Conservation (phyloP, 2,113 vertebrate species). For the Blennius ocellaris region DNA sequence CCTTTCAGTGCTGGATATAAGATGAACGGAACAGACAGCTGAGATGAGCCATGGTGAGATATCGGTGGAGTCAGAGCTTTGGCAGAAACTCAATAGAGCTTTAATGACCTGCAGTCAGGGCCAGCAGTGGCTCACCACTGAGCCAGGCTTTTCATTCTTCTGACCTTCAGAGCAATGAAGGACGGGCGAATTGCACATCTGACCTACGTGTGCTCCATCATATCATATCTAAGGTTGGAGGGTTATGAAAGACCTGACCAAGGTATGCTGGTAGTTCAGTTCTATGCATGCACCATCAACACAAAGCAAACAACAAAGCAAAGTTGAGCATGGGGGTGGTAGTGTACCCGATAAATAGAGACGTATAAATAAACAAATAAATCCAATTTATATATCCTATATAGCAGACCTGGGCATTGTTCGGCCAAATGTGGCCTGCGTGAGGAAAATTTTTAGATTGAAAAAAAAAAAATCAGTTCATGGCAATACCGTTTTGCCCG, state of each 20-base stretch:
- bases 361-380: too few species aligned
- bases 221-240: slow-evolving; percentile 39
- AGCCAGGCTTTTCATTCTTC: slow-evolving; percentile 63
- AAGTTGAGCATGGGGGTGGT: too few species aligned
- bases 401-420: too few species aligned
- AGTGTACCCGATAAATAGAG: too few species aligned
- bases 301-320: too few species aligned
- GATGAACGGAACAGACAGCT: slow-evolving; percentile 67
- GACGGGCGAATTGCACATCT: slow-evolving; percentile 45
- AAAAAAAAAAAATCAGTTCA: too few species aligned
- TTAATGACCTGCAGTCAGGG: slow-evolving; percentile 79
- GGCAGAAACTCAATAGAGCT: slow-evolving; percentile 83
- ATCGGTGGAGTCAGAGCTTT: slow-evolving; percentile 72
- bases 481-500: too few species aligned
- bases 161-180: slow-evolving; percentile 74
- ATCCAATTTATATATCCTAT: too few species aligned
- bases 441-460: too few species aligned
- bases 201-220: slow-evolving; percentile 50
- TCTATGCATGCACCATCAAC: slow-evolving; percentile 2
- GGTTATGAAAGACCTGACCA: slow-evolving; percentile 30
- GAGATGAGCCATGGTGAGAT: slow-evolving; percentile 73
- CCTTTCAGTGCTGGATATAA: slow-evolving; percentile 65
- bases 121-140: slow-evolving; percentile 66
- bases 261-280: slow-evolving; percentile 15
- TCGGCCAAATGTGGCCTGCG: too few species aligned